Evolutionary conservation across 1,140 invertebrate species (phyloP).

Genomic region (Drosophila hydei): DNA sequence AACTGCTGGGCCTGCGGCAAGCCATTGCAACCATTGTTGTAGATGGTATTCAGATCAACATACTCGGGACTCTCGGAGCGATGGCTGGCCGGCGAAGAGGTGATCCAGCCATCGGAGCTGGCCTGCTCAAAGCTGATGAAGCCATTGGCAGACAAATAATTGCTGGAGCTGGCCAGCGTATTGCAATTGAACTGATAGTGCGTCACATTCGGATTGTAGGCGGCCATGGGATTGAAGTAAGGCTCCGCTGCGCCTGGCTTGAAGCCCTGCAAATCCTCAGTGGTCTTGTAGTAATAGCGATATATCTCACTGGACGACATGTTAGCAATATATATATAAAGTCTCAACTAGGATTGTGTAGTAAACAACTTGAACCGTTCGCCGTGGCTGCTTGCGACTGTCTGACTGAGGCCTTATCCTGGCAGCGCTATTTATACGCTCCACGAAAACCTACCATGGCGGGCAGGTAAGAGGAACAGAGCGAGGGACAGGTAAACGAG

Average conservation of each 20-base stretch:
- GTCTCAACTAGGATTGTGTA: neutral
- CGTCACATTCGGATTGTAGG: conserved; percentile 71
- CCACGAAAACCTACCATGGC: conserved; percentile 51
- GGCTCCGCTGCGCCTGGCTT: conserved; percentile 60
- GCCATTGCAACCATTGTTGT: conserved; percentile 52
- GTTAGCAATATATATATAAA: conserved; percentile 3
- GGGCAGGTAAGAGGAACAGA: conserved; percentile 48
- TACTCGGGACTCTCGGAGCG: conserved; percentile 85
- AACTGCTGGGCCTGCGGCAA: conserved; percentile 45
- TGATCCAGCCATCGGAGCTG: conserved; percentile 86
- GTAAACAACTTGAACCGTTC: conserved; percentile 39
- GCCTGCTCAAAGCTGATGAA: conserved; percentile 81
- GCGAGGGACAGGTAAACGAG: conserved; percentile 63
- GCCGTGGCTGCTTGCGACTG: conserved; percentile 59
- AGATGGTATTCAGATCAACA: conserved; percentile 80
- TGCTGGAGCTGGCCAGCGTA: conserved; percentile 64
- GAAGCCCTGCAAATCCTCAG: conserved; percentile 79
- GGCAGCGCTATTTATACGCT: conserved; percentile 67
- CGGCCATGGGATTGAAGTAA: conserved; percentile 81
- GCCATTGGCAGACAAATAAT: conserved; percentile 70
- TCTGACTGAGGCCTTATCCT: conserved; percentile 63
- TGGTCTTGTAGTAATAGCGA: conserved; percentile 82
- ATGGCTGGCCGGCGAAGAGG: conserved; percentile 86
- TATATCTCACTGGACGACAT: conserved; percentile 83
- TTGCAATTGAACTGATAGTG: conserved; percentile 74